These are phyloP conservation scores for Azemiops feae DNA, from an alignment of 2,113 vertebrate genomes.

Conservation along the genomic window DNA sequence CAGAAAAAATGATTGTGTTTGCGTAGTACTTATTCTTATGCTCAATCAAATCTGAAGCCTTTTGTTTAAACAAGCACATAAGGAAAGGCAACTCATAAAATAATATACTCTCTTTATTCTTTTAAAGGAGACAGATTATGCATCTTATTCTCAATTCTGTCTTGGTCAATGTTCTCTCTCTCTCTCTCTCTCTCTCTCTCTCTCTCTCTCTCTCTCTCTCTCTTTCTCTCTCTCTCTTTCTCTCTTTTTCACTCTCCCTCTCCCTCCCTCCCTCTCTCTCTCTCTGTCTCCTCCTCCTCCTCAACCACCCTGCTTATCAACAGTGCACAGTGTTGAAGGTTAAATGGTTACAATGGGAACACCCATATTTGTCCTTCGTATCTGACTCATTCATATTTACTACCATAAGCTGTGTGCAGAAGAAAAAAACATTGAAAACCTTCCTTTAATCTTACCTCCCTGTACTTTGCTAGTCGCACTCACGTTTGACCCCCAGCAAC, in stretches of 20 bases:
- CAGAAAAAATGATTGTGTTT: neutral
- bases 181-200: neutral
- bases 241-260: fast-evolving
- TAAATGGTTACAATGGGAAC: neutral
- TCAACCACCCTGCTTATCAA: neutral
- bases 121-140: neutral
- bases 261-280: neutral
- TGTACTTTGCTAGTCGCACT: neutral
- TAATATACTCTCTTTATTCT: neutral
- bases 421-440: neutral
- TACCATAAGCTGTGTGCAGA: neutral
- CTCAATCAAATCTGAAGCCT: neutral
- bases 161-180: too few species aligned
- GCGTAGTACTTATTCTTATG: neutral
- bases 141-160: neutral
- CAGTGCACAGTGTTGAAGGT: neutral
- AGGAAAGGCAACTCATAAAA: neutral
- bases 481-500: neutral
- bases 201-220: too few species aligned
- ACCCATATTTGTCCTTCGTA: neutral
- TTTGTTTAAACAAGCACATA: neutral
- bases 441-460: neutral
- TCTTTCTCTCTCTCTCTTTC: neutral
- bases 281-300: neutral
- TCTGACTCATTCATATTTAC: neutral